Percentiles rank a stretch among this genome's conserved stretches.
Conservation (phyloP, 2,113 vertebrate genomes). For the Sapayoa aenigma region DNA sequence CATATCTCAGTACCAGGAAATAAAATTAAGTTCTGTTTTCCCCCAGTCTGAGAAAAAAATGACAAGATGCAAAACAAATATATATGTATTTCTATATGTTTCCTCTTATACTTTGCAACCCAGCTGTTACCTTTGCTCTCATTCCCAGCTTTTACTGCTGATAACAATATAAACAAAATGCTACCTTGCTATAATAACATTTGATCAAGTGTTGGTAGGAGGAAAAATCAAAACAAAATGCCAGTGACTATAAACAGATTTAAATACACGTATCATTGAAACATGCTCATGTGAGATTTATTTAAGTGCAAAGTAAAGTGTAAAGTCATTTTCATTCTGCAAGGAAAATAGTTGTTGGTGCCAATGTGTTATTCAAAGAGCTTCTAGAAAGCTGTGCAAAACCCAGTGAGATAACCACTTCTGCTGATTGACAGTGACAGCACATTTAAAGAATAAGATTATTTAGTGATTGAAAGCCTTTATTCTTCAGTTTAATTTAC, state of each 20-base stretch:
- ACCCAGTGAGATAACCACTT: background rate
- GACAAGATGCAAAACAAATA: background rate
- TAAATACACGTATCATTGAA: background rate
- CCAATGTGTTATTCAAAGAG: background rate
- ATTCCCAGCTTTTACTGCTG: background rate
- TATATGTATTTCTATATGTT: background rate
- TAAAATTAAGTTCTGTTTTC: background rate
- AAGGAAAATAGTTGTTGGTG: background rate
- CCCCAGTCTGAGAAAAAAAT: background rate
- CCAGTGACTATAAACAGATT: background rate
- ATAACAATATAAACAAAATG: background rate
- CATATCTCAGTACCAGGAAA: background rate
- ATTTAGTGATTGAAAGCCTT: background rate
- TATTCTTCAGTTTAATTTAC: background rate
- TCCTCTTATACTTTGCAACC: background rate
- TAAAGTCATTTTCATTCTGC: background rate
- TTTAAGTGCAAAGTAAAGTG: background rate
- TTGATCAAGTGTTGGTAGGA: background rate
- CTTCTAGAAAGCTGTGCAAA: background rate
- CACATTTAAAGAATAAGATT: background rate
- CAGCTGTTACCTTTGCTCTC: background rate
- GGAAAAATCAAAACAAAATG: slow-evolving; percentile 8
- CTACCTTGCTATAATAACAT: background rate
- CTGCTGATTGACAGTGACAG: background rate
- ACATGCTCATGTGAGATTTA: background rate